Evolutionary conservation across 2,888 invertebrate genomes (phyloP).

Genomic region (Reticulitermes lucifugus): DNA sequence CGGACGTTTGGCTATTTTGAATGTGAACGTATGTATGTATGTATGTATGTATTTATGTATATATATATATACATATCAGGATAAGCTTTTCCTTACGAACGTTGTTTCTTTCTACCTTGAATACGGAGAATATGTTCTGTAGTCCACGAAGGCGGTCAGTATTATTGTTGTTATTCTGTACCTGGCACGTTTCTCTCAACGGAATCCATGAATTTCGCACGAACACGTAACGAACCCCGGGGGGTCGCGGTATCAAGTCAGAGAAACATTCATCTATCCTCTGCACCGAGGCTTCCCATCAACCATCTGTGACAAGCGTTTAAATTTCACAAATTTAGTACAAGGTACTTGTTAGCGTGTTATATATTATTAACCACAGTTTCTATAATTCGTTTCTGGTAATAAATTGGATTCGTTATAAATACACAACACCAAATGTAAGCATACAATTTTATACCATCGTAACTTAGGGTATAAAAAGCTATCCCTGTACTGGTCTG

Average conservation of each 20-base stretch:
- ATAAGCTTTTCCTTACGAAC: too few relatives aligned
- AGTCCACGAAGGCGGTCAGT: not conserved
- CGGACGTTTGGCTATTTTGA: too few relatives aligned
- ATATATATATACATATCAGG: too few relatives aligned
- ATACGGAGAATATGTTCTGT: too few relatives aligned
- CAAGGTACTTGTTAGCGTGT: not conserved
- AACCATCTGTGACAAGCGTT: not conserved
- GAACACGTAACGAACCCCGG: not conserved
- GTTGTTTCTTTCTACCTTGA: too few relatives aligned
- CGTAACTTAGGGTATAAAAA: not conserved
- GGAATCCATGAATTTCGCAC: too few relatives aligned
- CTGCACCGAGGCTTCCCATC: not conserved
- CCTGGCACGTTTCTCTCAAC: not conserved
- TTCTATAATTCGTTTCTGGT: not conserved
- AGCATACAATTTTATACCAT: not conserved
- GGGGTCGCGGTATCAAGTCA: not conserved
- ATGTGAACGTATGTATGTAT: too few relatives aligned
- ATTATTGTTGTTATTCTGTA: not conserved
- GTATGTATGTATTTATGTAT: too few relatives aligned
- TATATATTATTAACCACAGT: not conserved
- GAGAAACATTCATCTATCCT: not conserved
- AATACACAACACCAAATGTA: not conserved
- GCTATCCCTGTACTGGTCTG: too few relatives aligned
- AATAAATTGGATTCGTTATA: too few relatives aligned
- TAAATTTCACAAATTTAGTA: constrained; percentile 23